Evolutionary conservation across 2,888 invertebrate genomes (phyloP).

Genomic region (Conomelus anceps): DNA sequence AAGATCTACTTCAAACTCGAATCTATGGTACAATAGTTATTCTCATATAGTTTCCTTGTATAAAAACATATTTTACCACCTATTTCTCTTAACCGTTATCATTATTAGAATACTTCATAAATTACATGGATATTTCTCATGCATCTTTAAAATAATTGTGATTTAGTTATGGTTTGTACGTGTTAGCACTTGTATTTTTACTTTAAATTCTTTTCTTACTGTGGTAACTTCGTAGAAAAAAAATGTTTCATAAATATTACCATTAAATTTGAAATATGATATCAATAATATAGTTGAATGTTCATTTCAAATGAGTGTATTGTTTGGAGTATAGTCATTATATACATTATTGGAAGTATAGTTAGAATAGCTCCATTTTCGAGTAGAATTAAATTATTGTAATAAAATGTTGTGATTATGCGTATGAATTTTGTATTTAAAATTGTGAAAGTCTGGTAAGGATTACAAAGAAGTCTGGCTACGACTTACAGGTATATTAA

Average conservation of each 20-base stretch:
- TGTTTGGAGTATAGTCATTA: no score
- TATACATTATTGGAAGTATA: no score
- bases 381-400: neutral
- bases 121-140: no score
- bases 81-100: no score
- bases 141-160: no score
- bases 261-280: neutral
- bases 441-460: neutral
- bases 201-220: no score
- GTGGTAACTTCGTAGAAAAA: neutral
- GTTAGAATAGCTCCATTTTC: no score
- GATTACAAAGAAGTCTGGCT: neutral
- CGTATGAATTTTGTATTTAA: neutral
- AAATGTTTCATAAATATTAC: neutral
- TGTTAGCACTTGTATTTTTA: no score
- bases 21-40: neutral
- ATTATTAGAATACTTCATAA: no score
- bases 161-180: no score
- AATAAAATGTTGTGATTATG: neutral
- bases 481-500: neutral
- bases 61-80: no score
- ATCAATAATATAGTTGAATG: neutral
- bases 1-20: neutral
- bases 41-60: no score
- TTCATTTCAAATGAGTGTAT: neutral